A percentile compares a stretch with the other conserved stretches of the same genome.
Evolutionary conservation across 53 echinoderm and acorn worm species (phyloP).

Genomic region (Temnopleurus reevesii): DNA sequence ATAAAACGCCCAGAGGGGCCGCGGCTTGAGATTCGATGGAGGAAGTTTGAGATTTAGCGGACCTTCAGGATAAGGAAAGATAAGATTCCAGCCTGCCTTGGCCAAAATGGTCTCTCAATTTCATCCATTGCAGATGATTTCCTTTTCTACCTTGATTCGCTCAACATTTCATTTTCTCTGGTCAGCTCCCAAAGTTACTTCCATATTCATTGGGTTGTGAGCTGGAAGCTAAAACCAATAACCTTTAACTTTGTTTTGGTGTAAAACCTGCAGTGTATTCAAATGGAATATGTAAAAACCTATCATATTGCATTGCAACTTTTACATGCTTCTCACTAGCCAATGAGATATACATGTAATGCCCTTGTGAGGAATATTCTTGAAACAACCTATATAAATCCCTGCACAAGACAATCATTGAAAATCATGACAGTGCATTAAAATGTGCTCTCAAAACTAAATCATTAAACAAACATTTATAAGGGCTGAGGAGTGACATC

Average conservation of each 20-base stretch:
- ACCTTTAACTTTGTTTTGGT: neutral
- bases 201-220: constrained; percentile 17
- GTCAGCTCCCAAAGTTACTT: neutral
- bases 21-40: neutral
- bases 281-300: neutral
- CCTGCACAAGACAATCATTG: too few species aligned
- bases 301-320: neutral
- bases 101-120: constrained; percentile 10
- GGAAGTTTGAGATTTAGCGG: constrained; percentile 19
- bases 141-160: neutral
- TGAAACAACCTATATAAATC: too few species aligned
- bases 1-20: constrained; percentile 18
- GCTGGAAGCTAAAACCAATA: constrained; percentile 18
- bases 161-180: constrained; percentile 5
- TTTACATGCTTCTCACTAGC: neutral
- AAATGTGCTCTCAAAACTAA: too few species aligned
- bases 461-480: too few species aligned
- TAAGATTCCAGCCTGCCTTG: constrained; percentile 16
- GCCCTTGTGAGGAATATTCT: neutral
- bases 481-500: too few species aligned
- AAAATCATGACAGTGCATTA: too few species aligned
- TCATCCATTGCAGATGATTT: constrained; percentile 15
- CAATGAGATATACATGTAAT: neutral
- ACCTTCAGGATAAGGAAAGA: neutral
- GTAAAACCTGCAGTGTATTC: neutral